A percentile compares a stretch with the other conserved stretches of the same genome.
phyloP scores from a whole-genome alignment of 1,140 invertebrate species.

The Drosophila ironensis region DNA sequence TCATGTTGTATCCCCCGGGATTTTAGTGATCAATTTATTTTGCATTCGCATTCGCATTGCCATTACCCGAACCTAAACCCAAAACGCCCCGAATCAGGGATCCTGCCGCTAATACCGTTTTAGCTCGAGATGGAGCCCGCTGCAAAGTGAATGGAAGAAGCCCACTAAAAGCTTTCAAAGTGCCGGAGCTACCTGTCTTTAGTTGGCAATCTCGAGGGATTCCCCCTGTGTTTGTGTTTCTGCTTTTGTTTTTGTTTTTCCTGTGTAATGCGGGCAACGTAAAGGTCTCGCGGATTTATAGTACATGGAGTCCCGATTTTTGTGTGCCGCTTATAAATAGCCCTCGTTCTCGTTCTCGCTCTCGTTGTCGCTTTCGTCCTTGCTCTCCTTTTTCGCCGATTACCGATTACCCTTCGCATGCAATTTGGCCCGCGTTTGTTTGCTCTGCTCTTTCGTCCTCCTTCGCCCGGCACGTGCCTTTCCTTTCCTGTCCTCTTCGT shows the following conservation, averaged over 20 bases:
- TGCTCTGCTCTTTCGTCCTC: conserved; percentile 3
- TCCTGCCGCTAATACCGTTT: conserved; percentile 13
- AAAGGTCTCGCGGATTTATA: conserved; percentile 38
- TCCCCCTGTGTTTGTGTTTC: conserved; percentile 8
- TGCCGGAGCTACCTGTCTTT: conserved; percentile 21
- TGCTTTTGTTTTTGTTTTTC: conserved; percentile 3
- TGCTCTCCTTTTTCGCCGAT: conserved; percentile 14
- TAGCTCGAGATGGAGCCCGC: conserved; percentile 14
- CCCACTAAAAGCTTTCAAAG: conserved; percentile 27
- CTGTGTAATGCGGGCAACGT: conserved; percentile 8
- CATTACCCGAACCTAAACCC: not conserved
- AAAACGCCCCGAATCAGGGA: conserved; percentile 1
- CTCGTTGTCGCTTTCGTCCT: conserved; percentile 4
- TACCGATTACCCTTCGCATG: conserved; percentile 43
- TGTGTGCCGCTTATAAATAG: conserved; percentile 36
- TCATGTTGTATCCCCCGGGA: not conserved
- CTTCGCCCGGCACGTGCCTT: conserved; percentile 17
- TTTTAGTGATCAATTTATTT: not conserved
- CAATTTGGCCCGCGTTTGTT: conserved; percentile 21
- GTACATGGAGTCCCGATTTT: conserved; percentile 15
- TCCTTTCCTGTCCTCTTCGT: too few species aligned
- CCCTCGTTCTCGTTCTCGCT: conserved; percentile 6
- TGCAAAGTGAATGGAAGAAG: conserved; percentile 4
- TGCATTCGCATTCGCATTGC: not conserved
- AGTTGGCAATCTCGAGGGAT: conserved; percentile 20